Evolutionary conservation across 2,113 vertebrate species (phyloP), one percentile per base, ranked within the genome.

Genomic region (Anseranas semipalmata): DNA sequence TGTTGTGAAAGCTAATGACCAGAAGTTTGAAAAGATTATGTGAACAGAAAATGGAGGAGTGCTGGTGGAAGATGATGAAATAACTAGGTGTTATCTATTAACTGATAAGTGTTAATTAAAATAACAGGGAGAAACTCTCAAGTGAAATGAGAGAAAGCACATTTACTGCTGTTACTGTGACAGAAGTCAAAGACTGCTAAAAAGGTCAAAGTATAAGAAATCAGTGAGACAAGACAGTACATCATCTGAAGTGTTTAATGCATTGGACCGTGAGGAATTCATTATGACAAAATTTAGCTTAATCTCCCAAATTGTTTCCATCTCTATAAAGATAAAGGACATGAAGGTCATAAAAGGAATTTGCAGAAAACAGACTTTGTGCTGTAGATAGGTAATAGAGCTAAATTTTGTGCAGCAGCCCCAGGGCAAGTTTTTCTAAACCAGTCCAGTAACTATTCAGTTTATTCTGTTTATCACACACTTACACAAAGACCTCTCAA

Each of bases 161-260:
- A 22, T 62, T 48, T 33, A 50, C 22, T 41, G 32, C 58, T 80
- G 41, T 45, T 73, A 32, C 48, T 76, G 33, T n/a, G 35, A 73
- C n/a, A 68, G 22, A 78, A 82, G 46, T 50, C 70, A 82, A 60
- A 89, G 71, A 37, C 50, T 50, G 16, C 27, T 77, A 12, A 55
- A 79, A 93, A 89, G 45, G 68, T 90, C 63, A 33, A 86, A 68
- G 27, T 9, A 25, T 30, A 60, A 62, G 72, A 93, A 93, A 73
- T 35, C 24, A 83, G 33, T 46, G 59, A 73, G 37, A 88, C 12
- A 62, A 63, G n/a, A 70, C 35, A 83, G 33, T 58, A 48, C 15
- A 70, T 19, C 71, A 73, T 22, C 53, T 70, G 66, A 85, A 65
- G 33, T 10, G 7, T 39, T 27, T 43, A 62, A 50, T 50, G 32